Evolutionary conservation across 2,888 invertebrate genomes (phyloP).

Genomic region (Harpalus rubripes): DNA sequence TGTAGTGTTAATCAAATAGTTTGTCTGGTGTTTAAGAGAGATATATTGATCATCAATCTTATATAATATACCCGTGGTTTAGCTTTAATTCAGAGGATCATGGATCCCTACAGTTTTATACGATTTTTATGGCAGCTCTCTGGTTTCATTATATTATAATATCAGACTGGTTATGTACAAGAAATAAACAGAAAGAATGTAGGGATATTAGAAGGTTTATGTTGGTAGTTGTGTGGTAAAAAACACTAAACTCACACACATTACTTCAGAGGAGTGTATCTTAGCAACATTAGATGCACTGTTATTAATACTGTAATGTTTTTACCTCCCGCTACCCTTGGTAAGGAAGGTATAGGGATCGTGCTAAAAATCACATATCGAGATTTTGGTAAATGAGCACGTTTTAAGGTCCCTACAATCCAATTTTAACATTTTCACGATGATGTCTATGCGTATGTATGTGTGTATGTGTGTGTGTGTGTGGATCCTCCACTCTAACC

Average conservation of each 20-base stretch:
- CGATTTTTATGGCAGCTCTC: conserved; percentile 53
- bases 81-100: conserved; percentile 8
- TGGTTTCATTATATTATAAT: conserved; percentile 65
- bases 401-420: too few relatives aligned
- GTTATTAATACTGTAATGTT: too few relatives aligned
- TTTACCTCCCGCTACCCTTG: too few relatives aligned
- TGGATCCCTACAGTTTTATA: conserved; percentile 43
- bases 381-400: too few relatives aligned
- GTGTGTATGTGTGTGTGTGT: too few relatives aligned
- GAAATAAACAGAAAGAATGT: conserved; percentile 3
- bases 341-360: too few relatives aligned
- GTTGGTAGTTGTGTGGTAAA: neutral
- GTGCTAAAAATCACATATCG: too few relatives aligned
- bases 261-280: too few relatives aligned
- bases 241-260: neutral
- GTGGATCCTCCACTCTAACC: too few relatives aligned
- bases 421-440: too few relatives aligned
- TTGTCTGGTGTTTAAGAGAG: conserved; percentile 13
- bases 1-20: conserved; percentile 29
- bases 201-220: neutral
- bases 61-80: neutral
- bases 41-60: conserved; percentile 57
- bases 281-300: too few relatives aligned
- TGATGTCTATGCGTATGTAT: too few relatives aligned
- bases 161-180: conserved; percentile 9